A percentile compares a stretch with the other conserved stretches of the same genome.
Evolutionary conservation across 2,797 vertebrate species (phyloP).

Genomic region (Pipistrellus pygmaeus): DNA sequence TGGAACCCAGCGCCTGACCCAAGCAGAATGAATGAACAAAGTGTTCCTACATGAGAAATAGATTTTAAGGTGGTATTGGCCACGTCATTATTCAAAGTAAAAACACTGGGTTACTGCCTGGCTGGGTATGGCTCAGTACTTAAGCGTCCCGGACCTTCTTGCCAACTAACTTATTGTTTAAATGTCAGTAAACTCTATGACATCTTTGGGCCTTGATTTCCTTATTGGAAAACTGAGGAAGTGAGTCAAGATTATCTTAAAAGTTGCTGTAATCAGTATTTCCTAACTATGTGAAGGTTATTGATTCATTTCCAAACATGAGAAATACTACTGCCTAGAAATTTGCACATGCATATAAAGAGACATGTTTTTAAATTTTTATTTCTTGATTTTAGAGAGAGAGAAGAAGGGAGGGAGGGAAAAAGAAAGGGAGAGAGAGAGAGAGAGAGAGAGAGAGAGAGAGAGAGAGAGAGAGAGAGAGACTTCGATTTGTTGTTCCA

Average conservation of each 20-base stretch:
- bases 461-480: not conserved
- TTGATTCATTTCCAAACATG: constrained; percentile 27
- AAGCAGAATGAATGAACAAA: constrained; percentile 25
- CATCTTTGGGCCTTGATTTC: not conserved
- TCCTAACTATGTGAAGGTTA: not conserved
- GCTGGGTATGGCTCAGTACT: too few relatives aligned
- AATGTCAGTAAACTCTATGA: not conserved
- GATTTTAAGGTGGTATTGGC: not conserved
- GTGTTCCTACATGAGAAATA: not conserved
- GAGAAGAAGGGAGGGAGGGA: not conserved
- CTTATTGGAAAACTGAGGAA: constrained; percentile 48
- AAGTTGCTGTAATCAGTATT: not conserved
- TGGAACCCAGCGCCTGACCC: not conserved
- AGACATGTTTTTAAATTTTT: not conserved
- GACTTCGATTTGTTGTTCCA: not conserved
- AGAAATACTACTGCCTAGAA: constrained; percentile 4
- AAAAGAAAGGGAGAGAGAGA: not conserved
- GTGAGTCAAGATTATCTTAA: not conserved
- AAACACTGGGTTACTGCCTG: not conserved
- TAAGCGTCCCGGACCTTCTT: not conserved
- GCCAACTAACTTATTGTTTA: not conserved
- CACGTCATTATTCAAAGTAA: not conserved
- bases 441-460: not conserved
- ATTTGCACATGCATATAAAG: not conserved
- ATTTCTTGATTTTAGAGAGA: not conserved